phyloP scores from a whole-genome alignment of 2,113 vertebrate species.

The Toxotes jaculatrix region DNA sequence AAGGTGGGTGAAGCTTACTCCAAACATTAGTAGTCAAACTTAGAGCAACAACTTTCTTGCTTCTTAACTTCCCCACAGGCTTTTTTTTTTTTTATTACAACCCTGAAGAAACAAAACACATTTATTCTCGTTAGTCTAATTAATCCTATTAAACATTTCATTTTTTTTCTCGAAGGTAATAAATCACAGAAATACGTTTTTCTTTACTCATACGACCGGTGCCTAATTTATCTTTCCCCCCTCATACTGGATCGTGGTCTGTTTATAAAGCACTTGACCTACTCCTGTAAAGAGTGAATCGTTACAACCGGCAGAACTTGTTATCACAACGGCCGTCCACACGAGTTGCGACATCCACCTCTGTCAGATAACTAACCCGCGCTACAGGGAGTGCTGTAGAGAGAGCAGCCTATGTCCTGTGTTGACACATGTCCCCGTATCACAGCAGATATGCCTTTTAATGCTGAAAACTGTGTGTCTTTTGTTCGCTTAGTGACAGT shows the following conservation, averaged over 20 bases:
- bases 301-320: constrained; percentile 77
- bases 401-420: not conserved
- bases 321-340: constrained; percentile 60
- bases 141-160: not conserved
- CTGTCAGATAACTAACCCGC: constrained; percentile 66
- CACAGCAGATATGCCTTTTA: not conserved
- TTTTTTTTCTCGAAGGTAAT: not conserved
- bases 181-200: not conserved
- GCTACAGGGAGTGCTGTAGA: constrained; percentile 51
- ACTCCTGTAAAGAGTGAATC: constrained; percentile 37
- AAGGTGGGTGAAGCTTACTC: constrained; percentile 83
- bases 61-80: not conserved
- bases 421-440: not conserved
- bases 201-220: no score
- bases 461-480: not conserved
- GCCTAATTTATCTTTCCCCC: no score
- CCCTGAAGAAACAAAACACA: not conserved
- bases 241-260: no score
- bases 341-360: constrained; percentile 68
- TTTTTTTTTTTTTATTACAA: not conserved
- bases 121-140: not conserved
- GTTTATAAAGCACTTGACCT: constrained; percentile 27
- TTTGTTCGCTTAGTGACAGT: not conserved
- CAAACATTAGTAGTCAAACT: not conserved
- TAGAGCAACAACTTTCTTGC: not conserved